Conservation (phyloP, 2,113 vertebrate species). For the Pristiophorus japonicus region DNA sequence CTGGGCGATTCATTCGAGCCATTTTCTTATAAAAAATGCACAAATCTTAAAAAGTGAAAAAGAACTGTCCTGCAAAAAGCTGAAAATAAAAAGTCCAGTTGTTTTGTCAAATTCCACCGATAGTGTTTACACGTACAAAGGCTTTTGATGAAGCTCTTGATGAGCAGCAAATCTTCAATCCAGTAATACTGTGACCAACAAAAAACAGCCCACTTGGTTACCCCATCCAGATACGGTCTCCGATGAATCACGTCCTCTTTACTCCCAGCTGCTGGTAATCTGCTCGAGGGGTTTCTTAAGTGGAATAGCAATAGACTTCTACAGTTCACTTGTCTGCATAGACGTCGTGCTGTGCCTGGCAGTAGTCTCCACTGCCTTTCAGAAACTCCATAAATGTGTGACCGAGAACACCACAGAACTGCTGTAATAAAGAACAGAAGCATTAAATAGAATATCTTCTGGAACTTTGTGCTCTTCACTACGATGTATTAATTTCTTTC, state of each 20-base stretch:
- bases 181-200: slow-evolving; percentile 85
- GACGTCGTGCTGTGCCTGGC: slow-evolving; percentile 99
- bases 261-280: slow-evolving; percentile 59
- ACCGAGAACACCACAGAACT: slow-evolving; percentile 99
- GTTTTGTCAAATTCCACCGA: slow-evolving; percentile 67
- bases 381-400: slow-evolving; percentile 99
- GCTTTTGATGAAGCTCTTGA: slow-evolving; percentile 72
- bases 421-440: slow-evolving; percentile 66
- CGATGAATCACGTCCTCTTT: slow-evolving; percentile 73
- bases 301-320: slow-evolving; percentile 78
- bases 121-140: slow-evolving; percentile 61
- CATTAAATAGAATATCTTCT: neutral
- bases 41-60: slow-evolving; percentile 55
- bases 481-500: neutral
- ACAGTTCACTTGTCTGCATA: slow-evolving; percentile 99
- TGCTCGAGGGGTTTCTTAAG: slow-evolving; percentile 68
- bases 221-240: slow-evolving; percentile 95
- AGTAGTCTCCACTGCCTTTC: slow-evolving; percentile 99
- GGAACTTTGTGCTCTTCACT: neutral
- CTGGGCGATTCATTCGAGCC: slow-evolving; percentile 99
- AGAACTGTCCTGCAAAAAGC: slow-evolving; percentile 62
- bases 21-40: slow-evolving; percentile 65
- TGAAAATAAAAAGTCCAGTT: slow-evolving; percentile 55
- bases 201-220: slow-evolving; percentile 93
- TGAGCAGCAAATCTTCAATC: slow-evolving; percentile 86